Base-by-base conservation (phyloP, 2,797 vertebrate genomes). In the Peromyscus nudipes region DNA sequence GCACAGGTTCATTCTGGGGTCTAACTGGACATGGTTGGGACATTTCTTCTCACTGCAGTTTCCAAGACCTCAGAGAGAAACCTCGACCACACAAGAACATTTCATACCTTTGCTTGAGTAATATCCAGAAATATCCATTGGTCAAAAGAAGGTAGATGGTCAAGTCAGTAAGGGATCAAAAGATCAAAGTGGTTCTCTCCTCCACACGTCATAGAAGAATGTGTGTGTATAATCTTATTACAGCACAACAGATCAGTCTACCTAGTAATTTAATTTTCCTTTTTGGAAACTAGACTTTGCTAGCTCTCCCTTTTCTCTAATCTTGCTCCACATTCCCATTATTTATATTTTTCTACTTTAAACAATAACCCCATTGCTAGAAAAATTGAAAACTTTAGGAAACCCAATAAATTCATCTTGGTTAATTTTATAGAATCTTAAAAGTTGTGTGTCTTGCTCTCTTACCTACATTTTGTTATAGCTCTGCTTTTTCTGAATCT, bases 271-370 rank as follows among this genome's bases (percentile, higher is more conserved):
- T 52, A 25, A 1, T 89, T 16, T 84, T 16, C 29, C 71, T 82
- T 95, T 73, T 75, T 46, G 79, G 27, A 60, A 62, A 84, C 7
- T 10, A 67, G 7, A 55, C 12, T 77, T 94, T 94, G 62, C 19
- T 82, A 37, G 14, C 76, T 94, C 7, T 88, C 12, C 80, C 60
- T 92, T 91, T 17, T 79, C 6, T 65, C 29, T 81, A 52, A 43
- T n/a, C 6, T 52, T 81, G 9, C 19, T 60, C 52, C 34, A 10
- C 34, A 76, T 34, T 12, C 34, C 10, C 8, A 60, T 52, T 46
- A 65, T 76, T 88, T 83, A 85, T 57, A 76, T 92, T 65, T 57
- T 62, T 57, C 9, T 89, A 27, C 67, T 94, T 81, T 89, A 85
- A 81, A 40, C 23, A 79, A 14, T 37, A 64, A 62, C 37, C 82